phyloP scores from a whole-genome alignment of 2,797 vertebrate species.

The Malurus leucopterus region DNA sequence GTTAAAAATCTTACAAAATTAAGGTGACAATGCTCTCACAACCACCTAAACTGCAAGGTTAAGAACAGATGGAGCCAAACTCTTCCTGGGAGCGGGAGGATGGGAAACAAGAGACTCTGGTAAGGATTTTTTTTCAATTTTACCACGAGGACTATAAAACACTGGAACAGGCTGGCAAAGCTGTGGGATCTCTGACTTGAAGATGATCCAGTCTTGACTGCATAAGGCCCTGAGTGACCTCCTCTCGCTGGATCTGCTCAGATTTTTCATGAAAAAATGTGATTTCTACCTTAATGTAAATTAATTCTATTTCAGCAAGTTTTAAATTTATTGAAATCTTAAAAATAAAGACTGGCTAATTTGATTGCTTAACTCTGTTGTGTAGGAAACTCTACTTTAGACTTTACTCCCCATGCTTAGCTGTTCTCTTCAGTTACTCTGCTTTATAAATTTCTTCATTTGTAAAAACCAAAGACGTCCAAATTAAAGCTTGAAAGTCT shows the following conservation, averaged over 20 bases:
- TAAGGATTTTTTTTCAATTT: neutral
- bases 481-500: neutral
- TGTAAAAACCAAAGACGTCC: neutral
- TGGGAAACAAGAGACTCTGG: neutral
- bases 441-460: neutral
- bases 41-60: neutral
- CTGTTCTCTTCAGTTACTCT: neutral
- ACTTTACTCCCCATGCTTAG: neutral
- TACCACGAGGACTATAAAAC: neutral
- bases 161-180: neutral
- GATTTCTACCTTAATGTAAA: neutral
- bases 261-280: neutral
- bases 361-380: neutral
- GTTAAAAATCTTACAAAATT: neutral
- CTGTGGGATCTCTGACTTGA: neutral
- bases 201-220: neutral
- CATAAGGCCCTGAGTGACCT: neutral
- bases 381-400: neutral
- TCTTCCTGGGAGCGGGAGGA: neutral
- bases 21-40: neutral
- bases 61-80: neutral
- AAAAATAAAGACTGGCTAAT: neutral
- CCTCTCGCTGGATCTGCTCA: neutral
- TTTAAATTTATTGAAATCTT: neutral
- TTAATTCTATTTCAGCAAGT: neutral